Base-by-base conservation (phyloP, 2,888 invertebrate genomes). In the Himalopsyche tibetana region DNA sequence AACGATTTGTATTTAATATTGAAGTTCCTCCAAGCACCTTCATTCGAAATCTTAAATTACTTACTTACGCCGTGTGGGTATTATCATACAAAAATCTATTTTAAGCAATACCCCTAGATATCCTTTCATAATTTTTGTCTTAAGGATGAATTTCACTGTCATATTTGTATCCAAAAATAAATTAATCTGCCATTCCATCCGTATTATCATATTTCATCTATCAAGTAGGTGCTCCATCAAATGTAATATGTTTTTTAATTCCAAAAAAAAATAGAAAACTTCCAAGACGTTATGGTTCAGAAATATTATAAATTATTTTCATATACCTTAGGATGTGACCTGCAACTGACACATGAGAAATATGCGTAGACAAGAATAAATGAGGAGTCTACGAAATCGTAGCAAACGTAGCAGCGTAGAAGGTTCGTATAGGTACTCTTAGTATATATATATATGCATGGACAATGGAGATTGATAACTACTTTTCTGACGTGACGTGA, bases 331-430 rank as follows among this genome's bases (percentile, higher is more conserved):
- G n/a, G 8, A 63, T 28, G 63, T 63, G 63, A n/a, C 63, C 28
- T 63, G 63, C n/a, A 19, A 63, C 63, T 63, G 63, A 63, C 56
- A 56, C 63, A 19, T 63, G 63, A 19, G 63, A 63, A 19, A 63
- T 63, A 63, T 63, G 19, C 19, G 63, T 19, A 63, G 63, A 63
- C 63, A 63, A 11, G 19, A 19, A 63, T 28, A 63, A 9, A 9
- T 28, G 19, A 8, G 11, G 63, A 63, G 1, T 51, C 19, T 19
- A 63, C 63, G 9, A 6, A 19, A 63, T n/a, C 63, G 19, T 63
- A 63, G 19, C 63, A 63, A 19, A 19, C 4, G 63, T 63, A 63
- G 63, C 19, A 5, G 11, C 11, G 63, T 63, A 15, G n/a, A 63
- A 19, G 19, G 63, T 19, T 63, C 51, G 6, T 8, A 63, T 4